phyloP scores from a whole-genome alignment of 1,140 invertebrate species.

The Drosophila sturtevanti region DNA sequence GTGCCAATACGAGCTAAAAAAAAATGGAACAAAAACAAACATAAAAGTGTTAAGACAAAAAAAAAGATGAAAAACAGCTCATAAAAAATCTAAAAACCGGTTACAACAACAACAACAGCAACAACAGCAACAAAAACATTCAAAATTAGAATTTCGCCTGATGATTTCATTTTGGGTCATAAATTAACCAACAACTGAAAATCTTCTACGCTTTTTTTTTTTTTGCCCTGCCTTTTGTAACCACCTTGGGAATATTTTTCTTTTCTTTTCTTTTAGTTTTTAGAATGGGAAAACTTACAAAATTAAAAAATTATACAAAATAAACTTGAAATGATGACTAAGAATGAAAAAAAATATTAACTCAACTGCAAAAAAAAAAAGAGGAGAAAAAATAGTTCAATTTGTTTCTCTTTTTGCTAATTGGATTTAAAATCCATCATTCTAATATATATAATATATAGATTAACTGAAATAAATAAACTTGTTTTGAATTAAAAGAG shows the following conservation, averaged over 20 bases:
- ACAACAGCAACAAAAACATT: conserved; percentile 33
- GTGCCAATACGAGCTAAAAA: too few species aligned
- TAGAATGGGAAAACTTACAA: not conserved
- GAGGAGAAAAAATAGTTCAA: too few species aligned
- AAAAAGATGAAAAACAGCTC: conserved; percentile 11
- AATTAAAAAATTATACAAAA: not conserved
- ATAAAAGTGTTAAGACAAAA: conserved; percentile 11
- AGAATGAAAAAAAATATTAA: too few species aligned
- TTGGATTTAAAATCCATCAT: too few species aligned
- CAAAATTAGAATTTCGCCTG: conserved; percentile 52
- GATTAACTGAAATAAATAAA: too few species aligned
- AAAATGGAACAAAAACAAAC: conserved; percentile 5
- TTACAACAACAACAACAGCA: conserved; percentile 34
- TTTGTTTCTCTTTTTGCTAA: too few species aligned
- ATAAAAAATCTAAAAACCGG: conserved; percentile 33
- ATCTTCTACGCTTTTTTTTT: not conserved
- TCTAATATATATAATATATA: too few species aligned
- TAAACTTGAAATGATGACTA: too few species aligned
- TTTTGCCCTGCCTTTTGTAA: not conserved
- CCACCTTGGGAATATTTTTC: not conserved
- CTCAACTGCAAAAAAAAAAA: too few species aligned
- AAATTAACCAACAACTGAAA: conserved; percentile 29
- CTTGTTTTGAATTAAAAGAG: too few species aligned
- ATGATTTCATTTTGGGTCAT: conserved; percentile 64
- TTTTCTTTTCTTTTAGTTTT: too few species aligned